phyloP scores from a whole-genome alignment of 2,888 invertebrate genomes.

The Calameuta pallipes region DNA sequence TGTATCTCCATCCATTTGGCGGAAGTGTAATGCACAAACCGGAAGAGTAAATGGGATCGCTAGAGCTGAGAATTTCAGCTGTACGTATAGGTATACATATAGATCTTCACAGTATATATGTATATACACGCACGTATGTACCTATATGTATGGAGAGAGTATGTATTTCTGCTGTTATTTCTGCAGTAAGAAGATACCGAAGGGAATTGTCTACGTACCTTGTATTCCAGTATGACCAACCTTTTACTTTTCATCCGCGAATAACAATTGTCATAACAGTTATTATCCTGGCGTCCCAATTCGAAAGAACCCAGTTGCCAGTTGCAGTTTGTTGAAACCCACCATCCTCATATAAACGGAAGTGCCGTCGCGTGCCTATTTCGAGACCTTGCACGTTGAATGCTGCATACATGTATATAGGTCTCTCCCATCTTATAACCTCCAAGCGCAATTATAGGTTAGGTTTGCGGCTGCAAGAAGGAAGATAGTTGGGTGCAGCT shows the following conservation, averaged over 20 bases:
- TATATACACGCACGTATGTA: background rate
- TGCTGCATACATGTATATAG: background rate
- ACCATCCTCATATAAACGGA: background rate
- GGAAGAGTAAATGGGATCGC: background rate
- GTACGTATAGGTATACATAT: background rate
- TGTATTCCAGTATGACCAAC: background rate
- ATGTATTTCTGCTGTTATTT: background rate
- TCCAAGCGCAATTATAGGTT: background rate
- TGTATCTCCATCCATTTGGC: background rate
- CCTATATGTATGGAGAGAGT: background rate
- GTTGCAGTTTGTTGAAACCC: background rate
- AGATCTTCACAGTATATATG: background rate
- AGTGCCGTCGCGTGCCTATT: background rate
- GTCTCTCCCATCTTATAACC: background rate
- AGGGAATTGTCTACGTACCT: background rate
- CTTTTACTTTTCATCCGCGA: background rate
- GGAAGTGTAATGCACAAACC: background rate
- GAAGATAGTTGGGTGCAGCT: background rate
- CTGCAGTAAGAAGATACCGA: background rate
- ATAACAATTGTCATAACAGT: background rate
- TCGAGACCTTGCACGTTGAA: background rate
- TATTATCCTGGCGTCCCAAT: background rate
- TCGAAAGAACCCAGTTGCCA: background rate
- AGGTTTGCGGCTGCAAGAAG: background rate
- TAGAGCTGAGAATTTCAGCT: background rate